Conservation (phyloP, 2,888 invertebrate genomes). For the Hesperia comma region DNA sequence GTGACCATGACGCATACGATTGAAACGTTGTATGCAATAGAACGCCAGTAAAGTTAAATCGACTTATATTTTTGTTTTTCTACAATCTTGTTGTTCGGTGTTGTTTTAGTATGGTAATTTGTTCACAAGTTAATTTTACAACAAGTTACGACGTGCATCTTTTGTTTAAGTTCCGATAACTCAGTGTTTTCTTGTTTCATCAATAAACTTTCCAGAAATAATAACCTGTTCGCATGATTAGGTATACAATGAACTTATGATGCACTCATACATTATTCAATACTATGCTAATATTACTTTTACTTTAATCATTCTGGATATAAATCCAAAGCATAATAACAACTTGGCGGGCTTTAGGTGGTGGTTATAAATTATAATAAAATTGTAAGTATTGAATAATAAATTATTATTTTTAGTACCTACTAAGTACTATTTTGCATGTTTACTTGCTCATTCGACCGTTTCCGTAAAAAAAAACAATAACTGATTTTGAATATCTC, state of each 20-base stretch:
- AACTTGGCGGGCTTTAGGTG: no score
- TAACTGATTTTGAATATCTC: background rate
- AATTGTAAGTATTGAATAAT: no score
- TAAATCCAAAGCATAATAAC: no score
- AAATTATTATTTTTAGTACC: no score
- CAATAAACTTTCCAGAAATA: background rate
- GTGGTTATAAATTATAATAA: no score
- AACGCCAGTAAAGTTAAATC: constrained; percentile 14
- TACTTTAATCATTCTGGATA: no score
- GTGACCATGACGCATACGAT: constrained; percentile 77
- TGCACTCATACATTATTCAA: no score
- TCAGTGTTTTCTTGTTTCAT: background rate
- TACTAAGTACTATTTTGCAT: no score
- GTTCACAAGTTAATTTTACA: constrained; percentile 6
- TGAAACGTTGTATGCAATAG: constrained; percentile 60
- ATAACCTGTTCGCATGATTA: background rate
- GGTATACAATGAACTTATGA: background rate
- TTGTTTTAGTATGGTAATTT: constrained; percentile 11
- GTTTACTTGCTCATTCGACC: no score
- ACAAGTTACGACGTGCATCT: background rate
- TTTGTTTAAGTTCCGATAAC: constrained; percentile 4
- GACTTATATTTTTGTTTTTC: constrained; percentile 5
- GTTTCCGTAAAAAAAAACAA: no score
- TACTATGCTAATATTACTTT: no score
- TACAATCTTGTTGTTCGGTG: constrained; percentile 3